phyloP scores from a whole-genome alignment of 2,113 vertebrate genomes.

The Acanthisitta chloris region DNA sequence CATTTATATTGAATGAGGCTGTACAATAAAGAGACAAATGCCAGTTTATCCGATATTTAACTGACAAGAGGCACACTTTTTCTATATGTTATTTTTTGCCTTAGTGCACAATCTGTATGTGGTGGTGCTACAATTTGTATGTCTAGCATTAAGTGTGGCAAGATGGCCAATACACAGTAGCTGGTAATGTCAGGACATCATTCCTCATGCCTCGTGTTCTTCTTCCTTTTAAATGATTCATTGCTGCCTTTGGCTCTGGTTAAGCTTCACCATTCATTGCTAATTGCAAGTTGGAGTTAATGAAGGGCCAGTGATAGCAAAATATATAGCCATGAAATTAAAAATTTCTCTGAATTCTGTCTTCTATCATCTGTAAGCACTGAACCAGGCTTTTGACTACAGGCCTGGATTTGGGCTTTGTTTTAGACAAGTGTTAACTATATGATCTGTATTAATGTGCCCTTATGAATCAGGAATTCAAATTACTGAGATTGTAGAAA shows the following conservation, averaged over 20 bases:
- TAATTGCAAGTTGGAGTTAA: background rate
- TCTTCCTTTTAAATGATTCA: background rate
- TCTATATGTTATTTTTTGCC: background rate
- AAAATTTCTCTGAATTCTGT: background rate
- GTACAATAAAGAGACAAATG: background rate
- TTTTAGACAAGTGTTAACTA: background rate
- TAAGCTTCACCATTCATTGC: background rate
- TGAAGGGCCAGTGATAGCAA: background rate
- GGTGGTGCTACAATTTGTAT: rapidly evolving
- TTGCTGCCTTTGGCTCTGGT: background rate
- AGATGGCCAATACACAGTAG: background rate
- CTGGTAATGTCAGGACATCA: background rate
- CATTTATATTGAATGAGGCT: background rate
- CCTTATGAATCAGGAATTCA: background rate
- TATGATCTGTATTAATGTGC: rapidly evolving
- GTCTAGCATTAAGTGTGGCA: background rate
- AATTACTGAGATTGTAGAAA: background rate
- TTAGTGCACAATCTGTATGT: background rate
- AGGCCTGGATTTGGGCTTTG: background rate
- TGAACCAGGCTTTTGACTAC: background rate
- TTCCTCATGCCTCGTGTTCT: rapidly evolving
- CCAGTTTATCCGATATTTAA: background rate
- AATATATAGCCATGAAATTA: background rate
- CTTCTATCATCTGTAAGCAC: rapidly evolving
- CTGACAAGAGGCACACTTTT: background rate